Evolutionary conservation across 2,797 vertebrate species (phyloP), one percentile per base, ranked within the genome.

Genomic region (Euphonia xanthogaster): DNA sequence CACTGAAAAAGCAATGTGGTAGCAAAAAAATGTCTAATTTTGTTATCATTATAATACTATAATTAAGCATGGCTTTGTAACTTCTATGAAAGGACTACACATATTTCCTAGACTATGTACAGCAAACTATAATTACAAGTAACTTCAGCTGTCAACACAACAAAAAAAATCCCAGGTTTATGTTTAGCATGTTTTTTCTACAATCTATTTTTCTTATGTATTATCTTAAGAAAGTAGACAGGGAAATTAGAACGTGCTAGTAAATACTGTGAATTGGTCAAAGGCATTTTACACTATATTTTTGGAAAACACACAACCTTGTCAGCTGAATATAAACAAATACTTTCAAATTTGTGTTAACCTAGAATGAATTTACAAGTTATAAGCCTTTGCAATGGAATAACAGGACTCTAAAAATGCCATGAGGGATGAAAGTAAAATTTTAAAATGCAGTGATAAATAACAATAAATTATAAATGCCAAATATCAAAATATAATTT

Each of bases 271-370:
- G 44, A 77, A 73, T n/a, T 44, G 33, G 60, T 73, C 18, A 54
- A 91, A 48, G 50, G 17, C 0, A 0, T 58, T 37, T 58, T 27
- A 79, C 68, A 86, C 86, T 31, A 90, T 25, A 2, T 77, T 86
- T 90, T 84, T 90, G 66, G 51, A 93, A 97, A 89, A 94, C 23
- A 75, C 48, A 85, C 53, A 96, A 97, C 53, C 90, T 58, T 86
- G 95, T 96, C 94, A 96, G 62, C 21, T 73, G 86, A 91, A 72
- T 79, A 90, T 85, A 95, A 86, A 94, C 37, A 73, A 94, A 90
- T 62, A 91, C n/a, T 91, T 95, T 25, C 58, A 91, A 51, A 62
- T 96, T 94, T 94, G 89, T 72, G 31, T 77, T 95, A 97, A 93
- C 48, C 79, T 87, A 74, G 80, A 96, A 84, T 84, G 92, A 93